A percentile compares a stretch with the other conserved stretches of the same genome.
Evolutionary conservation across 1,140 invertebrate genomes (phyloP).

Genomic region (Drosophila oshimai): DNA sequence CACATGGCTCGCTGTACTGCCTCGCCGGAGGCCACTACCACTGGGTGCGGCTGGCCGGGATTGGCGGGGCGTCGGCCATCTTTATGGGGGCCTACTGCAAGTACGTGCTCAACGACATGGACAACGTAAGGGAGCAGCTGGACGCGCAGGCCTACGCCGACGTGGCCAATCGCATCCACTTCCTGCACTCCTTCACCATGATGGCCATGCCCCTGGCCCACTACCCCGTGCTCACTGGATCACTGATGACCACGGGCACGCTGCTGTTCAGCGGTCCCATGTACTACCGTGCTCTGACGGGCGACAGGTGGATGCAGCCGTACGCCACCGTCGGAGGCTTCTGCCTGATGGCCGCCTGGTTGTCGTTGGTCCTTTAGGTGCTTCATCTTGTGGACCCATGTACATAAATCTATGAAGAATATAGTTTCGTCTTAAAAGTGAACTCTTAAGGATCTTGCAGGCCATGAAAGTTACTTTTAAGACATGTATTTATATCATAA

Average conservation of each 20-base stretch:
- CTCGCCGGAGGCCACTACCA: slow-evolving; percentile 85
- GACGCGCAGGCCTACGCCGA: slow-evolving; percentile 91
- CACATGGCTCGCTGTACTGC: slow-evolving; percentile 84
- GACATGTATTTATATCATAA: not conserved
- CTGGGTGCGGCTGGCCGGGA: slow-evolving; percentile 87
- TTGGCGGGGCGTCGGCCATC: slow-evolving; percentile 93
- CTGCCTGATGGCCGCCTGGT: slow-evolving; percentile 95
- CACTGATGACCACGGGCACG: slow-evolving; percentile 90
- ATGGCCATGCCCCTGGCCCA: slow-evolving; percentile 89
- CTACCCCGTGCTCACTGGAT: slow-evolving; percentile 88
- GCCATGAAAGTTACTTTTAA: not conserved
- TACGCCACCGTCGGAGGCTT: slow-evolving; percentile 93
- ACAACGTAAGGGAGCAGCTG: slow-evolving; percentile 85
- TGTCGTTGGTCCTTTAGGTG: slow-evolving; percentile 90
- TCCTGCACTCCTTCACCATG: slow-evolving; percentile 92
- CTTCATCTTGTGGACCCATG: no score
- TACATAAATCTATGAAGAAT: no score
- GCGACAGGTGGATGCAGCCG: slow-evolving; percentile 87
- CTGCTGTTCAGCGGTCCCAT: slow-evolving; percentile 93
- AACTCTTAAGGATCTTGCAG: not conserved
- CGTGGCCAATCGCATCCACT: slow-evolving; percentile 94
- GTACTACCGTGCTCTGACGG: slow-evolving; percentile 94
- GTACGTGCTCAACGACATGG: slow-evolving; percentile 87
- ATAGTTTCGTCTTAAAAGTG: slow-evolving; percentile 1
- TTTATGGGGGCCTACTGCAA: slow-evolving; percentile 95